phyloP scores from a whole-genome alignment of 1,140 invertebrate species.

The Amphibalanus amphitrite region DNA sequence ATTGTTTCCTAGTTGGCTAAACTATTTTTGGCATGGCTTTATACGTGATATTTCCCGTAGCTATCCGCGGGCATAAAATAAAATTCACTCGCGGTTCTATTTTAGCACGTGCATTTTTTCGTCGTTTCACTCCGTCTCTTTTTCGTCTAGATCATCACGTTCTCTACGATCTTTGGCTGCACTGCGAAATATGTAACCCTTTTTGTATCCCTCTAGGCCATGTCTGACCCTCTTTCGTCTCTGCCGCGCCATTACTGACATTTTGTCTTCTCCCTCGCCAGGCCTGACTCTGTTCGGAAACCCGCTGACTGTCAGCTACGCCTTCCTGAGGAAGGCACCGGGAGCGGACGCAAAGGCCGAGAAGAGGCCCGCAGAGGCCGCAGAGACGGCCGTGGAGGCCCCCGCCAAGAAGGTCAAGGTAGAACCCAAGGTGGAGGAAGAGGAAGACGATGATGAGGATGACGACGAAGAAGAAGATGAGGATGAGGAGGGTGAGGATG shows the following conservation, averaged over 20 bases:
- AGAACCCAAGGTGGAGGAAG: background rate
- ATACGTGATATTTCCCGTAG: background rate
- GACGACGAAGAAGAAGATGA: background rate
- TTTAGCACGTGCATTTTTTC: background rate
- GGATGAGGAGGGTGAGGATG: constrained; percentile 5
- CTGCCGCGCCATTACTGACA: background rate
- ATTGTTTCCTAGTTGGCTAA: background rate
- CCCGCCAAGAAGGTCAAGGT: background rate
- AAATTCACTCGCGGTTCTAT: background rate
- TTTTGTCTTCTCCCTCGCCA: background rate
- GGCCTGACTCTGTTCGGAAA: background rate
- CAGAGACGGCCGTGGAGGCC: background rate
- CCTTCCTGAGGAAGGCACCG: background rate
- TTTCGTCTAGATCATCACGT: background rate
- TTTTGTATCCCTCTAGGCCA: no score
- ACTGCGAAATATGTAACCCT: no score
- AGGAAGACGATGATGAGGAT: background rate
- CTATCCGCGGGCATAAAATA: background rate
- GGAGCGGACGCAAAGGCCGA: background rate
- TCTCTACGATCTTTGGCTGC: background rate
- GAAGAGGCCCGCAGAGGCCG: background rate
- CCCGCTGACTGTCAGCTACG: background rate
- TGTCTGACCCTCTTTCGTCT: no score
- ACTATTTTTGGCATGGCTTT: background rate
- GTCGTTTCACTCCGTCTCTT: background rate